These are phyloP conservation scores for Chrysolina americana DNA, from an alignment of 2,888 invertebrate species.

Conservation along the genomic window DNA sequence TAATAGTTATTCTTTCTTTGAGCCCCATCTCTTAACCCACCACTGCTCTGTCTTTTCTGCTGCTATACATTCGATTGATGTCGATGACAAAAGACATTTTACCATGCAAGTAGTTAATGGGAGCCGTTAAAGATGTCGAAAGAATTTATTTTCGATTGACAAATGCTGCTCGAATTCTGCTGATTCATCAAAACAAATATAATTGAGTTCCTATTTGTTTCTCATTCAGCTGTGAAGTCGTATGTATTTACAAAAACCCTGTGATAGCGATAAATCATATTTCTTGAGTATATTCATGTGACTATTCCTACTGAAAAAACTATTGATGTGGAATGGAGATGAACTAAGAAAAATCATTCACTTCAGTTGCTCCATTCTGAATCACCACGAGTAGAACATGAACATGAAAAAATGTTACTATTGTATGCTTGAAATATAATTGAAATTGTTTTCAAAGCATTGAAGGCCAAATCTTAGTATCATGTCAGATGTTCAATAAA, in stretches of 20 bases:
- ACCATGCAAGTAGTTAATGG: background rate
- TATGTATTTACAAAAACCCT: background rate
- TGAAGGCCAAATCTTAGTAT: no score
- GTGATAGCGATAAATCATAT: background rate
- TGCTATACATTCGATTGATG: constrained; percentile 27
- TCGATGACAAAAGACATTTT: constrained; percentile 36
- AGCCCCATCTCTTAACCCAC: background rate
- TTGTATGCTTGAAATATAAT: no score
- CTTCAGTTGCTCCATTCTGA: no score
- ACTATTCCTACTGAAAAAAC: no score
- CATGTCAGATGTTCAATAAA: no score
- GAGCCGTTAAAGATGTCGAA: background rate
- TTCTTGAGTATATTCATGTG: no score
- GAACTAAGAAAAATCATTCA: no score
- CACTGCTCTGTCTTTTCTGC: background rate
- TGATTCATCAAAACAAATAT: constrained; percentile 21
- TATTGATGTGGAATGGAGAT: no score
- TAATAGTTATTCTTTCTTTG: background rate
- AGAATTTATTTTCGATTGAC: background rate
- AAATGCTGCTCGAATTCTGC: constrained; percentile 7
- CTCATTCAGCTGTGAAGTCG: background rate
- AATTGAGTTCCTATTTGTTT: background rate
- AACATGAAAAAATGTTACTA: no score
- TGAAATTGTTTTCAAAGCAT: no score
- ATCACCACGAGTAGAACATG: no score